phyloP scores from a whole-genome alignment of 2,888 invertebrate species.

The Megastigmus dorsalis region DNA sequence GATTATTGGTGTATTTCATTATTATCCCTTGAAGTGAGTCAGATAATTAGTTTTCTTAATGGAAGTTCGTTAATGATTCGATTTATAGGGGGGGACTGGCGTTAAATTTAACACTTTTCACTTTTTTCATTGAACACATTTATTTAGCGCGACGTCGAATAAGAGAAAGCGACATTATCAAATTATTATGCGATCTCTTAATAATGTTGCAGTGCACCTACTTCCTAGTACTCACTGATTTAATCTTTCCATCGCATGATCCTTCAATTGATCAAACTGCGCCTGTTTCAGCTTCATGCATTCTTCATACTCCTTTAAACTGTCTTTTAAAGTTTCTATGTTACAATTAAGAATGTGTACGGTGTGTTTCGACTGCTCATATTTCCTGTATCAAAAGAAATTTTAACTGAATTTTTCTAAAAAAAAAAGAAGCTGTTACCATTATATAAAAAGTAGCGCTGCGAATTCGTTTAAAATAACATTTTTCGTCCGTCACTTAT shows the following conservation, averaged over 20 bases:
- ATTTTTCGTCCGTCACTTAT: too few relatives aligned
- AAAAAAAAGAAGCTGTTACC: too few relatives aligned
- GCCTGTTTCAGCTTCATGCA: constrained; percentile 45
- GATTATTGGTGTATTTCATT: constrained; percentile 29
- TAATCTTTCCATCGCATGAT: constrained; percentile 52
- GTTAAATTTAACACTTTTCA: background rate
- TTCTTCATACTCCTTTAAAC: constrained; percentile 38
- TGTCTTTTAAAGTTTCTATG: constrained; percentile 44
- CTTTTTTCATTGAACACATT: background rate
- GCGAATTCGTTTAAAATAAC: too few relatives aligned
- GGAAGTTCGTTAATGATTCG: background rate
- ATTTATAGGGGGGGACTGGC: background rate
- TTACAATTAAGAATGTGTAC: constrained; percentile 42
- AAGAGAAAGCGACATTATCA: too few relatives aligned
- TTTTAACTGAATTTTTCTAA: background rate
- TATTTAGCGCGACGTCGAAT: too few relatives aligned
- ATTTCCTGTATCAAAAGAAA: constrained; percentile 40
- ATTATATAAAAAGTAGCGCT: too few relatives aligned
- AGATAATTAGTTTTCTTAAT: background rate
- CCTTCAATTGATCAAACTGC: constrained; percentile 49
- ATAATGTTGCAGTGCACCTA: too few relatives aligned
- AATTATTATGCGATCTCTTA: background rate
- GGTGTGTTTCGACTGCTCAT: constrained; percentile 47
- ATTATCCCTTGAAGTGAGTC: background rate
- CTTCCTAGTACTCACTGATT: constrained; percentile 48